Conservation (phyloP, 2,797 vertebrate genomes). For the Sebastes ruberrimus region DNA sequence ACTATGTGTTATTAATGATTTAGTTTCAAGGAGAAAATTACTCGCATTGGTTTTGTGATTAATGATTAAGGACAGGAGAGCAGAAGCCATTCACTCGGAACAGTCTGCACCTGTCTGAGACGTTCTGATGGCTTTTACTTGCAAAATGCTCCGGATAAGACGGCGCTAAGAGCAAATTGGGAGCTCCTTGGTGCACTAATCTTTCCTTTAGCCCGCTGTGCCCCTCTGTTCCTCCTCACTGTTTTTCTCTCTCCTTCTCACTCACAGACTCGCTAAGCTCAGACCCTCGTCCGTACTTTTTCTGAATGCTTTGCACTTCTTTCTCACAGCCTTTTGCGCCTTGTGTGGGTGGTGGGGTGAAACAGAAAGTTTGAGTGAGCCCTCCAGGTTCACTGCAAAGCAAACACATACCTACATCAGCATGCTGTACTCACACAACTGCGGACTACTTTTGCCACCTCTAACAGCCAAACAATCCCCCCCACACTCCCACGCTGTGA, state of each 20-base stretch:
- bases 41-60: slow-evolving; percentile 66
- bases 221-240: slow-evolving; percentile 19
- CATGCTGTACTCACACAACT: slow-evolving; percentile 24
- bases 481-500: slow-evolving; percentile 59
- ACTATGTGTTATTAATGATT: slow-evolving; percentile 69
- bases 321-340: slow-evolving; percentile 55
- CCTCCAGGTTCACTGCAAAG: slow-evolving; percentile 45
- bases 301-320: slow-evolving; percentile 17
- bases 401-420: slow-evolving; percentile 17
- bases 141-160: slow-evolving; percentile 53
- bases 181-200: slow-evolving; percentile 63
- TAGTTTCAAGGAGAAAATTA: slow-evolving; percentile 58
- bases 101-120: slow-evolving; percentile 59
- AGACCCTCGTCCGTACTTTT: slow-evolving; percentile 9
- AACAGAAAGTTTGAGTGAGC: slow-evolving; percentile 58
- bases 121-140: slow-evolving; percentile 43
- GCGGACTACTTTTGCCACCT: slow-evolving; percentile 51
- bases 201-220: slow-evolving; percentile 62
- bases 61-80: slow-evolving; percentile 61
- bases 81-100: slow-evolving; percentile 56
- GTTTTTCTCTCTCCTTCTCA: slow-evolving; percentile 37
- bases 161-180: slow-evolving; percentile 49
- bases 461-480: slow-evolving; percentile 57
- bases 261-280: slow-evolving; percentile 18
- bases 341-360: slow-evolving; percentile 61